Conservation (phyloP, 2,888 invertebrate species). For the Fissipunctia ypsillon region DNA sequence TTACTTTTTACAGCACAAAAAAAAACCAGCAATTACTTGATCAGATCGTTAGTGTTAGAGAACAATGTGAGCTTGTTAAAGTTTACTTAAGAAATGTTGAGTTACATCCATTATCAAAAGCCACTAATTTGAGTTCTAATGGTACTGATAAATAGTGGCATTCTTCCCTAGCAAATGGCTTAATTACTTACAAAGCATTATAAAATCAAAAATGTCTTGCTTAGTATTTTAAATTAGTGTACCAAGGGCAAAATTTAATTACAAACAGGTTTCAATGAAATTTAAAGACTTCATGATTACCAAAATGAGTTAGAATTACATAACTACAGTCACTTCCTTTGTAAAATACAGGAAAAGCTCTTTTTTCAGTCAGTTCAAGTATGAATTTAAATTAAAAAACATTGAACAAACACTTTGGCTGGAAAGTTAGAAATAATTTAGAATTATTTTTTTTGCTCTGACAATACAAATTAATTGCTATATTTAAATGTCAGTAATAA, state of each 20-base stretch:
- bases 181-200: conserved; percentile 11
- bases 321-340: conserved; percentile 24
- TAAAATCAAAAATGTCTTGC: conserved; percentile 15
- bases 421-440: not conserved
- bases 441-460: too few relatives aligned
- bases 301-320: conserved; percentile 20
- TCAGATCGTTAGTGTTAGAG: not conserved
- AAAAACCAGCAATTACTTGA: not conserved
- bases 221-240: conserved; percentile 9
- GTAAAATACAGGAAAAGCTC: conserved; percentile 25
- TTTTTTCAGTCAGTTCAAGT: conserved; percentile 19
- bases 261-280: conserved; percentile 20
- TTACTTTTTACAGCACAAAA: too few relatives aligned
- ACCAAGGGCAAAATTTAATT: conserved; percentile 21
- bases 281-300: conserved; percentile 20
- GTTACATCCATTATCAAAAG: conserved; percentile 1
- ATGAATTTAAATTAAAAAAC: not conserved
- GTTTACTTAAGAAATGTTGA: conserved; percentile 9
- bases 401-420: not conserved
- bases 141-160: conserved; percentile 27
- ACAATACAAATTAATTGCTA: not conserved
- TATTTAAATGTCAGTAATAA: not conserved
- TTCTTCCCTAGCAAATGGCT: conserved; percentile 16
- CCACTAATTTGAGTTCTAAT: conserved; percentile 2
- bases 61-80: not conserved